phyloP scores from a whole-genome alignment of 2,888 invertebrate species.

The Crossocerus cetratus region DNA sequence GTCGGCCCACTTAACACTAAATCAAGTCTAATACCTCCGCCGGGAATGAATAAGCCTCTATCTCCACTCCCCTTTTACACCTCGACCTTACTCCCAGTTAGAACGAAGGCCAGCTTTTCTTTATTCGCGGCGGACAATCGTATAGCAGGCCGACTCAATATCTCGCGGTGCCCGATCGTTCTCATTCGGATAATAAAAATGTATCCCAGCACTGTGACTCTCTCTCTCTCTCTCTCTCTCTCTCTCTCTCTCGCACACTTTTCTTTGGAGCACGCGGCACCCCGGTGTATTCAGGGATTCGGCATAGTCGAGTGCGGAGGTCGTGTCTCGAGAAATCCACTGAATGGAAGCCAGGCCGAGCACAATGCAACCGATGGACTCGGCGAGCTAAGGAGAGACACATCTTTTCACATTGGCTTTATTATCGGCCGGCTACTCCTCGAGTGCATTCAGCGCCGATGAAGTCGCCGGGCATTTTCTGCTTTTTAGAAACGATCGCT shows the following conservation, averaged over 20 bases:
- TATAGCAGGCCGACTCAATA: slow-evolving; percentile 29
- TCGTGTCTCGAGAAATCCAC: slow-evolving; percentile 49
- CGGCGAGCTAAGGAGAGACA: slow-evolving; percentile 32
- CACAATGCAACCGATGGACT: slow-evolving; percentile 59
- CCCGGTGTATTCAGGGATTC: slow-evolving; percentile 55
- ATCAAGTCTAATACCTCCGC: slow-evolving; percentile 25
- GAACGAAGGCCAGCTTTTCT: slow-evolving; percentile 7
- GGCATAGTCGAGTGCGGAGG: slow-evolving; percentile 57
- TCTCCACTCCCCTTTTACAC: slow-evolving; percentile 28
- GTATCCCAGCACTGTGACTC: slow-evolving; percentile 9
- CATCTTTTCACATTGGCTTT: slow-evolving; percentile 25
- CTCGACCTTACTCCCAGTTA: slow-evolving; percentile 26
- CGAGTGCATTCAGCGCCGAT: slow-evolving; percentile 51
- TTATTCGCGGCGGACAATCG: slow-evolving; percentile 20
- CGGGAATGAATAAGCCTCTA: background rate
- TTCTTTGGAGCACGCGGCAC: slow-evolving; percentile 36
- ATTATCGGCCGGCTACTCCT: slow-evolving; percentile 55
- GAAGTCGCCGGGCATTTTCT: slow-evolving; percentile 58
- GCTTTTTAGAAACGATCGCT: slow-evolving; percentile 36
- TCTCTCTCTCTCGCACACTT: background rate
- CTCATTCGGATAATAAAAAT: slow-evolving; percentile 27
- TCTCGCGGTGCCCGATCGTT: slow-evolving; percentile 2
- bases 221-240: background rate
- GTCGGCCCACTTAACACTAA: slow-evolving; percentile 18
- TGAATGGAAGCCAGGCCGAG: slow-evolving; percentile 46